Evolutionary conservation across 2,113 vertebrate species (phyloP).

Genomic region (Nothocercus nigrocapillus): DNA sequence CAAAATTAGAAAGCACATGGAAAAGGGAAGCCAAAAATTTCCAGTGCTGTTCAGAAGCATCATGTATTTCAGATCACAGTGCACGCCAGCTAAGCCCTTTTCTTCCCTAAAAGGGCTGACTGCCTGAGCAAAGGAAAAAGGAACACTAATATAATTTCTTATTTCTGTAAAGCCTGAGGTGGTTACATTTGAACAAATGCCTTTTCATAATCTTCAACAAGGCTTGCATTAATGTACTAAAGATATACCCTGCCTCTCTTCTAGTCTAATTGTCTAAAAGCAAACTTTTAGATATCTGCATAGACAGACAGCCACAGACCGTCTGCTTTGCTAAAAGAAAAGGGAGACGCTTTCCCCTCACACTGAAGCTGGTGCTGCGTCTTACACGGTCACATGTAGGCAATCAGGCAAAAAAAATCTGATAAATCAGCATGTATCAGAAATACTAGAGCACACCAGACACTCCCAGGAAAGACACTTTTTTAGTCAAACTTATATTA

Average conservation of each 20-base stretch:
- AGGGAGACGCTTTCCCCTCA: neutral
- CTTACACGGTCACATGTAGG: neutral
- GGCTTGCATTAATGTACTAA: neutral
- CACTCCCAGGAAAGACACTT: neutral
- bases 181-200: neutral
- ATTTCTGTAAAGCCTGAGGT: neutral
- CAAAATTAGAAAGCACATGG: neutral
- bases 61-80: neutral
- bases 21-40: neutral
- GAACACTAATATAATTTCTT: neutral
- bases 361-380: neutral
- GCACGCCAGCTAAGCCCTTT: neutral
- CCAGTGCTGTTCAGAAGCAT: neutral
- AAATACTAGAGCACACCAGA: neutral
- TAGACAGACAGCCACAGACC: neutral
- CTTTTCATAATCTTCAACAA: neutral
- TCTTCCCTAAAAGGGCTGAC: neutral
- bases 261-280: neutral
- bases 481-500: neutral
- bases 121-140: neutral
- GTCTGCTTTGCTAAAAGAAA: neutral
- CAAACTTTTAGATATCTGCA: neutral
- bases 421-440: neutral
- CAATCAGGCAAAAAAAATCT: constrained; percentile 14
- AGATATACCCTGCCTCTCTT: neutral